A percentile compares a stretch with the other conserved stretches of the same genome.
Evolutionary conservation across 2,797 vertebrate species (phyloP).

Genomic region (Danio tinwini): DNA sequence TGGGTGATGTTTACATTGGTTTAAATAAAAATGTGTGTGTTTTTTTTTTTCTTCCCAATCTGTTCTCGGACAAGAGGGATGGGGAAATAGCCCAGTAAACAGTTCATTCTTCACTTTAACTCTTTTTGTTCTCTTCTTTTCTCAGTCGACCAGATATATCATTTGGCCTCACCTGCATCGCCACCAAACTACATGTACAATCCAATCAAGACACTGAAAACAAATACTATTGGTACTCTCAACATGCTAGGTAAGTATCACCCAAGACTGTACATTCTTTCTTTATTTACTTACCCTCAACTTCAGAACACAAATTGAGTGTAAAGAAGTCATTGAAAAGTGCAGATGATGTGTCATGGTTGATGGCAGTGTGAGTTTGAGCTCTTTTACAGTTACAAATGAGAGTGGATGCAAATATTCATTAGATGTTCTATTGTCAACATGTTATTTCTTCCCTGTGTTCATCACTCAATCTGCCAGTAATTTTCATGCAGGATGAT

Average conservation of each 20-base stretch:
- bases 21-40: neutral
- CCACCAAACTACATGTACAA: constrained; percentile 99
- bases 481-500: too few relatives aligned
- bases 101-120: neutral
- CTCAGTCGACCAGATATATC: constrained; percentile 98
- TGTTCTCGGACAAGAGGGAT: neutral
- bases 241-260: constrained; percentile 95
- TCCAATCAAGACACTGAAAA: constrained; percentile 98
- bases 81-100: neutral
- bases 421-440: too few relatives aligned
- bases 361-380: too few relatives aligned
- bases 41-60: constrained; percentile 7
- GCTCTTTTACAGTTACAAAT: too few relatives aligned
- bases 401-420: too few relatives aligned
- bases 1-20: constrained; percentile 19
- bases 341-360: too few relatives aligned
- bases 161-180: constrained; percentile 95
- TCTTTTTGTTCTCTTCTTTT: constrained; percentile 3
- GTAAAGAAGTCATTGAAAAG: too few relatives aligned
- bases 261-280: neutral
- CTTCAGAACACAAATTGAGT: too few relatives aligned
- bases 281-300: neutral
- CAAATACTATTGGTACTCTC: constrained; percentile 96
- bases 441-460: too few relatives aligned
- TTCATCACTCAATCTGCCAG: too few relatives aligned